Evolutionary conservation across 2,888 invertebrate genomes (phyloP).

Genomic region (Drosophila gaucha): DNA sequence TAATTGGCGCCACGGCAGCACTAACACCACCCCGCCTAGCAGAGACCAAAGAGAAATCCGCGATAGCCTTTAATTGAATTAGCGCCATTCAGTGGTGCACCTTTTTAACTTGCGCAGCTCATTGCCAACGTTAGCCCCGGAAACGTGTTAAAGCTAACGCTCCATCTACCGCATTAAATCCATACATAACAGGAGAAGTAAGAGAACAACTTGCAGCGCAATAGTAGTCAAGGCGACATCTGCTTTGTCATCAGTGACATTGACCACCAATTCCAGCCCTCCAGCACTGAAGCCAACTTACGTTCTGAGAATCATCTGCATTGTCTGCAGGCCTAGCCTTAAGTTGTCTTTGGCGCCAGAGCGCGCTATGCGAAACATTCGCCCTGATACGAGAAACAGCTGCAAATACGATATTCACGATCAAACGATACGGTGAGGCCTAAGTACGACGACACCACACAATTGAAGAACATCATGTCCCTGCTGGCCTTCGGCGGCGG

Average conservation of each 20-base stretch:
- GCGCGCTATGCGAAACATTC: constrained; percentile 50
- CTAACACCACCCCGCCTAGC: background rate
- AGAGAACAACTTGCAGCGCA: constrained; percentile 16
- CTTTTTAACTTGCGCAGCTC: constrained; percentile 15
- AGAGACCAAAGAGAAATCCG: constrained; percentile 41
- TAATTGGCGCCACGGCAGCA: background rate
- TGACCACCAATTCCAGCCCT: constrained; percentile 12
- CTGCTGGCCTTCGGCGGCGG: constrained; percentile 44
- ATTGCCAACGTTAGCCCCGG: constrained; percentile 20
- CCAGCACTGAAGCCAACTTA: background rate
- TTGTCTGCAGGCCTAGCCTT: background rate
- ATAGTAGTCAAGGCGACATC: background rate
- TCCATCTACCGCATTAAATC: background rate
- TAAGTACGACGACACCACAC: constrained; percentile 26
- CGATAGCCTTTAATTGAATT: constrained; percentile 59
- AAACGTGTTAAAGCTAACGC: constrained; percentile 20
- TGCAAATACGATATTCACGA: constrained; percentile 20
- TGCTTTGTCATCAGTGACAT: constrained; percentile 4
- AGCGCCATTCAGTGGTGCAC: constrained; percentile 21
- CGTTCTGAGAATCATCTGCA: background rate
- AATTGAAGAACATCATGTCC: constrained; percentile 49
- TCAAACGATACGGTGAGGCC: constrained; percentile 47
- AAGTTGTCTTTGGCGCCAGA: constrained; percentile 1
- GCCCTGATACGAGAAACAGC: constrained; percentile 34
- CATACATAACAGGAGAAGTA: constrained; percentile 1